Conservation (phyloP, 2,888 invertebrate genomes). For the Tiliacea citrago region DNA sequence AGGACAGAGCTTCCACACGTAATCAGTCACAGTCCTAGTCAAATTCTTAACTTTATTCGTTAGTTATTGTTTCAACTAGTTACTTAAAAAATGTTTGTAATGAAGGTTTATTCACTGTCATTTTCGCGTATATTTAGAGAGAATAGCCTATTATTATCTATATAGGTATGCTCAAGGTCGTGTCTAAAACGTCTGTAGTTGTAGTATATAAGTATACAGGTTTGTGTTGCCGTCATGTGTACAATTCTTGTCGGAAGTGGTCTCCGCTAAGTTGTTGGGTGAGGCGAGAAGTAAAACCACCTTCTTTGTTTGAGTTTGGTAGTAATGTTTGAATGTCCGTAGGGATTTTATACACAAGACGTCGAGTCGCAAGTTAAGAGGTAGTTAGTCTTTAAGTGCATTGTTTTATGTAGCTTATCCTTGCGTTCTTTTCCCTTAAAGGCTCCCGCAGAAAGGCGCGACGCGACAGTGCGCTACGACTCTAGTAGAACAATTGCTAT, state of each 20-base stretch:
- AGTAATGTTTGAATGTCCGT: constrained; percentile 47
- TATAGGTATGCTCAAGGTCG: constrained; percentile 47
- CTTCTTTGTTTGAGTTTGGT: constrained; percentile 57
- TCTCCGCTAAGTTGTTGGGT: constrained; percentile 63
- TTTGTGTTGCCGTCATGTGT: constrained; percentile 48
- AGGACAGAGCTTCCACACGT: background rate
- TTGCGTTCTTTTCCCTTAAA: constrained; percentile 56
- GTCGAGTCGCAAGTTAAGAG: constrained; percentile 10
- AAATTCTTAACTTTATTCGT: background rate
- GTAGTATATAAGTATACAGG: constrained; percentile 22
- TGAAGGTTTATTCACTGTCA: constrained; percentile 26
- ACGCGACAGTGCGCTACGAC: too few relatives aligned
- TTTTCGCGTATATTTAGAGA: constrained; percentile 32
- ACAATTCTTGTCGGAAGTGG: constrained; percentile 66
- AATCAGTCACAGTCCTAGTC: background rate
- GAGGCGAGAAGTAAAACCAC: constrained; percentile 60
- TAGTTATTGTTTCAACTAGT: constrained; percentile 1
- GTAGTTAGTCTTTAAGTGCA: constrained; percentile 33
- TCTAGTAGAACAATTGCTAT: too few relatives aligned
- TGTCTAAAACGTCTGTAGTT: constrained; percentile 38
- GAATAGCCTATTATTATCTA: constrained; percentile 41
- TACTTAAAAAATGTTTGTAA: constrained; percentile 14
- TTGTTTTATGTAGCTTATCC: constrained; percentile 48
- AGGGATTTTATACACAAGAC: constrained; percentile 34
- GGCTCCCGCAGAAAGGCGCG: too few relatives aligned